Evolutionary conservation across 2,797 vertebrate species (phyloP).

Genomic region (Alcedo atthis): DNA sequence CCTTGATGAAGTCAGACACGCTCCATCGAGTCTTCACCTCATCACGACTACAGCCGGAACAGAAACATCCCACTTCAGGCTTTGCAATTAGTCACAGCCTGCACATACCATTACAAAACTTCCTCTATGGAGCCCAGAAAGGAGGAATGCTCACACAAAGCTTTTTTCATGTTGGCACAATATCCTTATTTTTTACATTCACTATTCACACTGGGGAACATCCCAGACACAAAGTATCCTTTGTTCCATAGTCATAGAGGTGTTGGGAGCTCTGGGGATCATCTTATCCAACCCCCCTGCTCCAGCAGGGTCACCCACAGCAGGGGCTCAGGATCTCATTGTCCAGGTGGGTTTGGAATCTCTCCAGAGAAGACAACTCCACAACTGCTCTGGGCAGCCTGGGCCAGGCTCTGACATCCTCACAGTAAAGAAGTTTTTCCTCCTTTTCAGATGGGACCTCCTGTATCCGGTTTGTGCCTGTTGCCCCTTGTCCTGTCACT

Average conservation of each 20-base stretch:
- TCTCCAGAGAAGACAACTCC: not conserved
- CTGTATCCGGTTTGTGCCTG: too few species aligned
- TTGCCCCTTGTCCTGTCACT: too few species aligned
- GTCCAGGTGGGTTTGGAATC: not conserved
- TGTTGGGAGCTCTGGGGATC: not conserved
- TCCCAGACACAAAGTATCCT: not conserved
- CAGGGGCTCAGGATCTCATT: not conserved
- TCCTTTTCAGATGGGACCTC: too few species aligned
- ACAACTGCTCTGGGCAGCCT: too few species aligned
- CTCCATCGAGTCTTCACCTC: slow-evolving; percentile 96
- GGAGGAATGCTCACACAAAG: not conserved
- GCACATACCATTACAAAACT: not conserved
- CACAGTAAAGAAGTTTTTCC: too few species aligned
- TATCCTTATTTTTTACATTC: not conserved
- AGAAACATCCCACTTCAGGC: slow-evolving; percentile 36
- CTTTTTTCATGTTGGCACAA: not conserved
- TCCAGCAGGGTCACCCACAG: not conserved
- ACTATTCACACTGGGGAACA: not conserved
- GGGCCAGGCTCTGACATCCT: too few species aligned
- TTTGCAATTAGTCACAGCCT: slow-evolving; percentile 18
- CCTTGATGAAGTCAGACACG: slow-evolving; percentile 96
- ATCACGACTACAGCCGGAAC: slow-evolving; percentile 85
- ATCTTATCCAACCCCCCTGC: not conserved
- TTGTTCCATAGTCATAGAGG: not conserved
- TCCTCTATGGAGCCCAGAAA: not conserved